Base-by-base conservation (phyloP, 2,113 vertebrate species). In the Spilogale gracilis region DNA sequence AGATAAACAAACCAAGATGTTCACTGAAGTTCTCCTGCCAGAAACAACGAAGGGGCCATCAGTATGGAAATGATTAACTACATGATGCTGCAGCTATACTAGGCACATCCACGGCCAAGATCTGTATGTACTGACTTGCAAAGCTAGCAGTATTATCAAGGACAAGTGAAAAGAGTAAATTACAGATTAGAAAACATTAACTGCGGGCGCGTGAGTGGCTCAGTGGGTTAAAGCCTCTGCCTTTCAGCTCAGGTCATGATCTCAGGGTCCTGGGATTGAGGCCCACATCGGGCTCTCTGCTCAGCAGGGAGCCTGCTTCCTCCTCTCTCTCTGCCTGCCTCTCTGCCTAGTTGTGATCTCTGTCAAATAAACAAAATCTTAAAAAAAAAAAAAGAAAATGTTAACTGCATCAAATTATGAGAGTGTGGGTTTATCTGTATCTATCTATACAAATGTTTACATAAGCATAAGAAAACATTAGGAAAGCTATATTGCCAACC, bases 151-250 rank as follows among this genome's bases (percentile, higher is more conserved):
- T 27, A 23, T 32, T 32, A 67, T 60, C 65, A 93, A 95, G 27
- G n/a, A 90, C 23, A 79, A 86, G 38, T 43, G 48, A 79, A 80
- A 71, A 63, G 65, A 81, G 58, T 30, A 82, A 69, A 58, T 6
- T 78, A n/a, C 54, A 95, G 76, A 82, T 43, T 71, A 56, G 82
- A 91, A 96, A 82, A 93, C 13, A 18, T 2, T 88, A 84, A 96
- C 54, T 43, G 16, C 17, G 38, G 38, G 38, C 38, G 38, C 38
- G 38, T 38, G 38, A 38, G 38, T 38, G 38, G 38, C 38, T 38
- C 38, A 38, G 38, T 38, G 38, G 38, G 38, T 38, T 38, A 38
- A 38, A 38, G 38, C 38, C 38, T 38, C 38, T 38, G 38, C 38
- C 38, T 38, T 38, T 38, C 38, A 38, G 38, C 38, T 38, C 38